phyloP scores from a whole-genome alignment of 2,888 invertebrate species.

The Linyphia triangularis region DNA sequence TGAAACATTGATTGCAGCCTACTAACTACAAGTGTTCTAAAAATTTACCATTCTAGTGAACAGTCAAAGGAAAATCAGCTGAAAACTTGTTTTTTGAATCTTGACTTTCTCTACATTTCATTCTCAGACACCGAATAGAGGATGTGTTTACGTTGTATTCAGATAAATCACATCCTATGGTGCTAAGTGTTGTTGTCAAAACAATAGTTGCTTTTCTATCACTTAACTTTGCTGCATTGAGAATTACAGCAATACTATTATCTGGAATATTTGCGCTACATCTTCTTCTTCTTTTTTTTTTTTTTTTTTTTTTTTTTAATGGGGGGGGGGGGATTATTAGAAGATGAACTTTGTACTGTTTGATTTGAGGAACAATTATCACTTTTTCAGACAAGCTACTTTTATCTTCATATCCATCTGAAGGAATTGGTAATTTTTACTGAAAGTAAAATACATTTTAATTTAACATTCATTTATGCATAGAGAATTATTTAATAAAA shows the following conservation, averaged over 20 bases:
- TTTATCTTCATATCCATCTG: too few relatives aligned
- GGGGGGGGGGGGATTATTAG: too few relatives aligned
- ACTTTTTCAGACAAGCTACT: too few relatives aligned
- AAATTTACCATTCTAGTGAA: not conserved
- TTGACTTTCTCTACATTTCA: not conserved
- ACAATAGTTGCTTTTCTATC: not conserved
- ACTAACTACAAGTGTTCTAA: not conserved
- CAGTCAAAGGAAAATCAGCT: too few relatives aligned
- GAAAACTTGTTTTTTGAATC: not conserved
- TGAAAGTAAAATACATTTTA: too few relatives aligned
- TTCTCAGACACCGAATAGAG: not conserved
- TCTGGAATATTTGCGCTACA: not conserved
- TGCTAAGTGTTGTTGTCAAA: not conserved
- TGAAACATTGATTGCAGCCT: not conserved
- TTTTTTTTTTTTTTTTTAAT: too few relatives aligned
- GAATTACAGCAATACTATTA: not conserved
- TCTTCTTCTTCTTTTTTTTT: not conserved
- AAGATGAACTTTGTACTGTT: too few relatives aligned
- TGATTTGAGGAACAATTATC: too few relatives aligned
- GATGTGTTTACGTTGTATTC: not conserved
- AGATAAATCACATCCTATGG: not conserved
- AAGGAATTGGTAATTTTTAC: too few relatives aligned
- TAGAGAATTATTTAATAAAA: too few relatives aligned
- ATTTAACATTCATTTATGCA: too few relatives aligned
- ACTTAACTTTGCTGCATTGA: not conserved